These are phyloP conservation scores for Busseola fusca DNA, from an alignment of 2,888 invertebrate species.

Conservation along the genomic window DNA sequence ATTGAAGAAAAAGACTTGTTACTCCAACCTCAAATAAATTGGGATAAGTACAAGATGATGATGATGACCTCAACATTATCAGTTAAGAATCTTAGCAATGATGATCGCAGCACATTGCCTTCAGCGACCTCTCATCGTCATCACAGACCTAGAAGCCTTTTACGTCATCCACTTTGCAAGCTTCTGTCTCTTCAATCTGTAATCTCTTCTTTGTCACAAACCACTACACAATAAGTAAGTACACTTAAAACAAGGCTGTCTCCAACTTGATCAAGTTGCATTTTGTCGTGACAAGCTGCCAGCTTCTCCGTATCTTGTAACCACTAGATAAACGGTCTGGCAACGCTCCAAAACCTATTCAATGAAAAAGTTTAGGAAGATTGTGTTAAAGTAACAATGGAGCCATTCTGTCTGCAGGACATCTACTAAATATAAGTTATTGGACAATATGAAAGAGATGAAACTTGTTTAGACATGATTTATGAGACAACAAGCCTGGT, in stretches of 20 bases:
- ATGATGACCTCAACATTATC: neutral
- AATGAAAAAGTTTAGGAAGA: conserved; percentile 10
- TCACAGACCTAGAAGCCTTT: neutral
- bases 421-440: neutral
- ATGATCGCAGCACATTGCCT: neutral
- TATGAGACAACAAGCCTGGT: neutral
- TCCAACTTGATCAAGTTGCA: conserved; percentile 18
- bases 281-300: conserved; percentile 20
- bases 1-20: neutral
- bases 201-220: conserved; percentile 15
- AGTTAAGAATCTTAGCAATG: neutral
- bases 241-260: conserved; percentile 17
- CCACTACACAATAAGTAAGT: conserved; percentile 6
- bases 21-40: neutral
- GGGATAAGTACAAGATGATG: neutral
- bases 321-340: conserved; percentile 41
- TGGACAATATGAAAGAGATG: neutral
- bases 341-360: conserved; percentile 12
- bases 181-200: neutral
- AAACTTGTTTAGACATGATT: neutral
- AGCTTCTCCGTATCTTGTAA: conserved; percentile 23
- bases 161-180: neutral
- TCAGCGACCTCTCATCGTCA: neutral
- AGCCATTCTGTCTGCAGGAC: neutral
- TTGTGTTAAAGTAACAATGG: conserved; percentile 5